phyloP scores from a whole-genome alignment of 2,888 invertebrate genomes.

The Matsumyia berberina region DNA sequence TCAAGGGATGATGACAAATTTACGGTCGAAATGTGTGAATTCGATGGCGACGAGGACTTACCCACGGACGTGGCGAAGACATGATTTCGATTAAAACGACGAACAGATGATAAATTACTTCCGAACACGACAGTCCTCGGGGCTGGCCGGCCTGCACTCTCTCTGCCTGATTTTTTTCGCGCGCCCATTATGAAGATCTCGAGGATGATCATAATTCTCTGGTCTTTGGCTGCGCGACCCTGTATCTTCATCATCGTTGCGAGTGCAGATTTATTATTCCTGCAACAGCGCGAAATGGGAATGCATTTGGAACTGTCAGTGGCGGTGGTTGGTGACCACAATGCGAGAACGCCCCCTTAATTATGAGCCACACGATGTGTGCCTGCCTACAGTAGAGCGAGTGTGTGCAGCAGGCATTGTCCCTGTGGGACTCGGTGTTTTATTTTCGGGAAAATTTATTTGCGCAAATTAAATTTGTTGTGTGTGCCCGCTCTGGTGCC shows the following conservation, averaged over 20 bases:
- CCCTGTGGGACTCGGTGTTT: constrained; percentile 56
- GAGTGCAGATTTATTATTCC: constrained; percentile 70
- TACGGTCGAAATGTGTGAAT: constrained; percentile 72
- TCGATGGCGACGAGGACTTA: constrained; percentile 43
- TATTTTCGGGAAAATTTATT: constrained; percentile 70
- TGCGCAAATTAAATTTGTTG: constrained; percentile 70
- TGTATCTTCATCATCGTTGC: constrained; percentile 70
- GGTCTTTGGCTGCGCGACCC: constrained; percentile 11
- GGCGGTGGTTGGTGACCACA: constrained; percentile 60
- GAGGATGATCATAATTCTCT: constrained; percentile 70
- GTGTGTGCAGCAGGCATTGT: constrained; percentile 28
- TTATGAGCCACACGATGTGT: constrained; percentile 67
- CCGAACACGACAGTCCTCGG: constrained; percentile 67
- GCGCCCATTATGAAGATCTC: constrained; percentile 56
- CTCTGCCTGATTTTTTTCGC: constrained; percentile 11
- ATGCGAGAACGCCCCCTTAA: constrained; percentile 69
- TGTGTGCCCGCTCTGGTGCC: constrained; percentile 25
- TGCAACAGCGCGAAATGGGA: constrained; percentile 47
- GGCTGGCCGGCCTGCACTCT: constrained; percentile 12
- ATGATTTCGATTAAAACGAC: constrained; percentile 75
- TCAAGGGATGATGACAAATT: constrained; percentile 72
- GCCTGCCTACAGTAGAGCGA: constrained; percentile 10
- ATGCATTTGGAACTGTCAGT: constrained; percentile 49
- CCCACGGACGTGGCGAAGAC: constrained; percentile 47
- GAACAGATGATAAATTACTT: constrained; percentile 75